Base-by-base conservation (phyloP, 2,113 vertebrate species). In the Archocentrus centrarchus region DNA sequence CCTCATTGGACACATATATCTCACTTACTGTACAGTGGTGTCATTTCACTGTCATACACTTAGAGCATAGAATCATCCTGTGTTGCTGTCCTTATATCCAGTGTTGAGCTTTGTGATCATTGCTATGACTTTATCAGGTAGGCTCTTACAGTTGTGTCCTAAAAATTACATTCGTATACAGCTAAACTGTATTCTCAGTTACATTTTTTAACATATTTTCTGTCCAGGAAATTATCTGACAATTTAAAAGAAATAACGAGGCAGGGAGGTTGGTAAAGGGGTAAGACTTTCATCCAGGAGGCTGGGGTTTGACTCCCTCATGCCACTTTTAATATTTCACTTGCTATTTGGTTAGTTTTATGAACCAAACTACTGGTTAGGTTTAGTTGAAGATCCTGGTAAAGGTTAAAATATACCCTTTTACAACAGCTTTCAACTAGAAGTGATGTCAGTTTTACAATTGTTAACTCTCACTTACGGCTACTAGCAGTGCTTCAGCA, bases 1-100 rank as follows among this genome's bases (percentile, higher is more conserved):
- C 59, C 37, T 66, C 18, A 20, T 70, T 41, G 83, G 61, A 84
- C 59, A 61, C 61, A 13, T 22, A 73, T 68, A 44, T 18, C 20
- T 7, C 47, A 55, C 59, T 59, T 50, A 27, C 11, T 13, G 35
- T 47, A 27, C 11, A 17, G 35, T 37, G 22, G 57, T 39, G 58
- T 9, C 8, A 20, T 14, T 37, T 32, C n/a, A 11, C 41, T 37
- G 27, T 11, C 10, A 22, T 22, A n/a, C 37, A 75, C 66, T 59
- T 53, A 17, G 1, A 79, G 14, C 47, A 37, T 20, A 75, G 18
- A n/a, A 55, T 73, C 44, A 73, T 32, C 30, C 22, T 37, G 32
- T 30, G 11, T 6, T 24, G 17, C 57, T 59, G 18, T 57, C 58
- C 15, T 35, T 14, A 20, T 18, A 62, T 32, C 7, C n/a, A 39